Evolutionary conservation across 2,113 vertebrate genomes (phyloP).

Genomic region (Aegithalos caudatus): DNA sequence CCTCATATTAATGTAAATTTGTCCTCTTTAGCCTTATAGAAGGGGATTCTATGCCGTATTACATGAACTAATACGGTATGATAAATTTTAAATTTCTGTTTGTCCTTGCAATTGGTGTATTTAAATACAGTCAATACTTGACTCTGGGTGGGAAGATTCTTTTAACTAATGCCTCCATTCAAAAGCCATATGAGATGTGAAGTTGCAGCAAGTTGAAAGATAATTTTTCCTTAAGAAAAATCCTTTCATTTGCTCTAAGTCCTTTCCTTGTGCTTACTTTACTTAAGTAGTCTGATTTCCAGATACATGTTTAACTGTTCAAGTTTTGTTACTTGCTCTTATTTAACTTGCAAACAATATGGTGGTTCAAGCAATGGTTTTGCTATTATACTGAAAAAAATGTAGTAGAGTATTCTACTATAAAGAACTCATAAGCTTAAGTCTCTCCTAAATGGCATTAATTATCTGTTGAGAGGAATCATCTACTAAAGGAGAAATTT

Average conservation of each 20-base stretch:
- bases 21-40: not conserved
- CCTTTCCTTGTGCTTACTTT: slow-evolving; percentile 13
- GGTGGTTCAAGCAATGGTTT: slow-evolving; percentile 3
- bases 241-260: not conserved
- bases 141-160: not conserved
- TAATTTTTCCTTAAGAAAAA: slow-evolving; percentile 17
- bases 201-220: slow-evolving; percentile 3
- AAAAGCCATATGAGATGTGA: slow-evolving; percentile 47
- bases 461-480: not conserved
- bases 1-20: slow-evolving; percentile 40
- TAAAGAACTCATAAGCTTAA: not conserved
- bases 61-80: not conserved
- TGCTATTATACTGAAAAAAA: slow-evolving; percentile 15
- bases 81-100: not conserved
- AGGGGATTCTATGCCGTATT: slow-evolving; percentile 24
- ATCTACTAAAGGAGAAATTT: slow-evolving; percentile 3
- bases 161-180: slow-evolving; percentile 33
- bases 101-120: slow-evolving; percentile 2
- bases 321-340: slow-evolving; percentile 32
- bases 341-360: slow-evolving; percentile 12
- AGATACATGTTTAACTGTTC: not conserved
- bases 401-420: slow-evolving; percentile 31
- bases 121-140: slow-evolving; percentile 40
- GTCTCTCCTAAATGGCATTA: slow-evolving; percentile 15
- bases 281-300: not conserved